These are phyloP conservation scores for Polypedilum pembai DNA, from an alignment of 1,140 invertebrate genomes.

Conservation along the genomic window DNA sequence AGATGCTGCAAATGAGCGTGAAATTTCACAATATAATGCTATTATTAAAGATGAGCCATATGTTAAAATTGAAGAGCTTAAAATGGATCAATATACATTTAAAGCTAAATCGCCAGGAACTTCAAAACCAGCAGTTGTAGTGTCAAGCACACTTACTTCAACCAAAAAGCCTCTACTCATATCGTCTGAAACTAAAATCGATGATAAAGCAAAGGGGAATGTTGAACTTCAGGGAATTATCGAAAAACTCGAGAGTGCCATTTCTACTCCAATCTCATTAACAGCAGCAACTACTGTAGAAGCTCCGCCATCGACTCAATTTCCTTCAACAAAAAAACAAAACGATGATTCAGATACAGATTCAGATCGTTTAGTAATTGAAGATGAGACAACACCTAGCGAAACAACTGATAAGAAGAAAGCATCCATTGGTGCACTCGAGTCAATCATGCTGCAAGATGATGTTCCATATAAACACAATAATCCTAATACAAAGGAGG, in stretches of 20 bases:
- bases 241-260: conserved; percentile 47
- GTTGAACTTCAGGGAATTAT: conserved; percentile 53
- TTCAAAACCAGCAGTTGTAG: background rate
- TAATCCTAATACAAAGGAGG: conserved; percentile 32
- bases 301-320: conserved; percentile 30
- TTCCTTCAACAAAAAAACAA: conserved; percentile 32
- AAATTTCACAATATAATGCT: background rate
- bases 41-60: background rate
- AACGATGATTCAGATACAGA: conserved; percentile 56
- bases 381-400: conserved; percentile 36
- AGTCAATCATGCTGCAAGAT: conserved; percentile 23
- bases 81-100: background rate
- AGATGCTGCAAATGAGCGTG: conserved; percentile 34
- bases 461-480: conserved; percentile 26
- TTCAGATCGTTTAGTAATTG: conserved; percentile 58
- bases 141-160: background rate
- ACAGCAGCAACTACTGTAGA: conserved; percentile 23
- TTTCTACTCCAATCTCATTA: conserved; percentile 36
- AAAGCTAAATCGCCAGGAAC: background rate
- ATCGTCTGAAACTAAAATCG: conserved; percentile 39
- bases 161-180: conserved; percentile 31
- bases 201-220: conserved; percentile 47
- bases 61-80: background rate
- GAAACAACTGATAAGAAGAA: background rate
- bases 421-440: conserved; percentile 32